phyloP scores from a whole-genome alignment of 2,113 vertebrate species.

The Opisthocomus hoazin region DNA sequence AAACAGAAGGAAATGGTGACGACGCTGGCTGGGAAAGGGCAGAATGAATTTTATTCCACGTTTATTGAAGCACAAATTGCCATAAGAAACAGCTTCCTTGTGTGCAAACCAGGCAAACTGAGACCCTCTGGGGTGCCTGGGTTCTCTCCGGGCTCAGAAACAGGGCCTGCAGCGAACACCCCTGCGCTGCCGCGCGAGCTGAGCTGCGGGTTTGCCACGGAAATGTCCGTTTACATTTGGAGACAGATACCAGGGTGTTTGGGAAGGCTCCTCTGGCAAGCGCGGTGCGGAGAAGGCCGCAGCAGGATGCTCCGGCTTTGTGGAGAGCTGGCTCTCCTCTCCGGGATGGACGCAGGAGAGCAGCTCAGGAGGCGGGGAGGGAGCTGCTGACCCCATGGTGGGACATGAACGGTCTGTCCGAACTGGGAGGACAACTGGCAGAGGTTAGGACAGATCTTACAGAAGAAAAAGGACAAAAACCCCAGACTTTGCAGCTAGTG shows the following conservation, averaged over 20 bases:
- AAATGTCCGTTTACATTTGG: background rate
- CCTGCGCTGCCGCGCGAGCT: background rate
- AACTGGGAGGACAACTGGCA: background rate
- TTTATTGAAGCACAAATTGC: slow-evolving; percentile 47
- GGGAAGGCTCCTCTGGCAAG: background rate
- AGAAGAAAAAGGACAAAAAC: background rate
- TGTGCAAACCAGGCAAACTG: background rate
- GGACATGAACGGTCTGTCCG: background rate
- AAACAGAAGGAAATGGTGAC: slow-evolving; percentile 31
- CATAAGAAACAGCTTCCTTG: slow-evolving; percentile 5
- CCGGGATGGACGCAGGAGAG: fast-evolving
- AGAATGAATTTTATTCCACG: slow-evolving; percentile 24
- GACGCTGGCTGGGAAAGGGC: slow-evolving; percentile 31
- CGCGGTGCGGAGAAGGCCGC: fast-evolving
- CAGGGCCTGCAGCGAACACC: background rate
- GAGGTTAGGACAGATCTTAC: background rate
- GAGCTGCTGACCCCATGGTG: fast-evolving
- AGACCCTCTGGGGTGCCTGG: background rate
- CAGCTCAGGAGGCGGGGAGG: background rate
- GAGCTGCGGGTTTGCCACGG: background rate
- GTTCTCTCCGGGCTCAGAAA: background rate
- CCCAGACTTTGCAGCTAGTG: background rate
- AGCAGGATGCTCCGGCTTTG: background rate
- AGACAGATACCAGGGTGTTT: background rate
- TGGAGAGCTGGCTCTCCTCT: background rate